Conservation (phyloP, 1,140 invertebrate genomes). For the Lordiphosa clarofinis region DNA sequence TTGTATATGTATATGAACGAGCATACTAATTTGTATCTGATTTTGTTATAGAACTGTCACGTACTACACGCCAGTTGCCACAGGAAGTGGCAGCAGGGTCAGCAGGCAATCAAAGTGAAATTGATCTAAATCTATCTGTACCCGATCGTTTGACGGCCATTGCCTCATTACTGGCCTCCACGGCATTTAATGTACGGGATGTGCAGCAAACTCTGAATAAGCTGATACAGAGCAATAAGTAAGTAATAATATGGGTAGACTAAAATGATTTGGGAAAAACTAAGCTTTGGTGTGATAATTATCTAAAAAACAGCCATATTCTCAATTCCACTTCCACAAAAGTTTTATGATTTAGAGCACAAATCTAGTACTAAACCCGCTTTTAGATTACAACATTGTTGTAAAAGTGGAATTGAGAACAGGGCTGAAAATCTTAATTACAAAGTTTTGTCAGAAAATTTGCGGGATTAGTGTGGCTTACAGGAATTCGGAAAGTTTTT, state of each 20-base stretch:
- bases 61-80: conserved; percentile 16
- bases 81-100: neutral
- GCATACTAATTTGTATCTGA: neutral
- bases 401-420: too few species aligned
- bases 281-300: neutral
- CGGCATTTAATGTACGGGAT: conserved; percentile 33
- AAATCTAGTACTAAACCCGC: too few species aligned
- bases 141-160: conserved; percentile 40
- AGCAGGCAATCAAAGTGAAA: neutral
- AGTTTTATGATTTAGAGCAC: too few species aligned
- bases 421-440: too few species aligned
- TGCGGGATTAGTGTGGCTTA: too few species aligned
- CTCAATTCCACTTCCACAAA: too few species aligned
- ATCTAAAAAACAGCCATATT: too few species aligned
- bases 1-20: neutral
- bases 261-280: too few species aligned
- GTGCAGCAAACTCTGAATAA: conserved; percentile 26
- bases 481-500: too few species aligned
- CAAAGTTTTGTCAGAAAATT: too few species aligned
- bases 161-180: conserved; percentile 55
- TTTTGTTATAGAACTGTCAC: conserved; percentile 31
- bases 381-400: too few species aligned
- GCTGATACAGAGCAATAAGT: conserved; percentile 43
- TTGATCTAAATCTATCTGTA: conserved; percentile 21
- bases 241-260: neutral